These are phyloP conservation scores for Thamnaconus septentrionalis DNA, from an alignment of 2,113 vertebrate species.

Conservation along the genomic window DNA sequence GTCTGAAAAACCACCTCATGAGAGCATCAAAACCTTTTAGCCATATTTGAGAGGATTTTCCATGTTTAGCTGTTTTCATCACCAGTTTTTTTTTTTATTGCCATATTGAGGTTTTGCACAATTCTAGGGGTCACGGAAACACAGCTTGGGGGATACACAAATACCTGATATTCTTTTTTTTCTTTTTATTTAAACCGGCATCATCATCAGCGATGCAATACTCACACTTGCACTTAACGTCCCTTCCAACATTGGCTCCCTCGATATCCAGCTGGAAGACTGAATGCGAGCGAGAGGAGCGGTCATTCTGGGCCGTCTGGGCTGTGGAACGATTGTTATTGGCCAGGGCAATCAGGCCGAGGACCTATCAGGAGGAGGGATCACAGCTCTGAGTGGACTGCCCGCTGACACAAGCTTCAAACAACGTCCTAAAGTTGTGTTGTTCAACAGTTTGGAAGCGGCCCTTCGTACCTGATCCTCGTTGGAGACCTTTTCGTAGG, in stretches of 20 bases:
- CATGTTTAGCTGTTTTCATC: too few relatives aligned
- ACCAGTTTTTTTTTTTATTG: too few relatives aligned
- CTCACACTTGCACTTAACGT: slow-evolving; percentile 81
- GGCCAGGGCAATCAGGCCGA: slow-evolving; percentile 85
- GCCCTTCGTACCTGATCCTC: slow-evolving; percentile 70
- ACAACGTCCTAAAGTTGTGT: background rate
- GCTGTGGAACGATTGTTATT: slow-evolving; percentile 89
- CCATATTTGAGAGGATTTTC: too few relatives aligned
- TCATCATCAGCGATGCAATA: background rate
- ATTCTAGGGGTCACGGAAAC: too few relatives aligned
- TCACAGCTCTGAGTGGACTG: background rate
- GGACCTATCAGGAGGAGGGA: slow-evolving; percentile 75
- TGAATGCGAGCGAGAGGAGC: slow-evolving; percentile 90
- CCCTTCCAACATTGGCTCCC: slow-evolving; percentile 77
- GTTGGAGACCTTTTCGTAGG: slow-evolving; percentile 63
- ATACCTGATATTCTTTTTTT: background rate
- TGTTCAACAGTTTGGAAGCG: background rate
- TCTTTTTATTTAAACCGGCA: too few relatives aligned
- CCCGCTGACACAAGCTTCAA: too few relatives aligned
- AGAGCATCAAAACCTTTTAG: too few relatives aligned
- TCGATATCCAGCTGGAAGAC: slow-evolving; percentile 88
- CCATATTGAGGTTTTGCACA: too few relatives aligned
- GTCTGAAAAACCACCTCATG: too few relatives aligned
- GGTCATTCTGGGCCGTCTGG: slow-evolving; percentile 87
- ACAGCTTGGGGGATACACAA: background rate